Base-by-base conservation (phyloP, 2,797 vertebrate genomes). In the Nothura maculosa region DNA sequence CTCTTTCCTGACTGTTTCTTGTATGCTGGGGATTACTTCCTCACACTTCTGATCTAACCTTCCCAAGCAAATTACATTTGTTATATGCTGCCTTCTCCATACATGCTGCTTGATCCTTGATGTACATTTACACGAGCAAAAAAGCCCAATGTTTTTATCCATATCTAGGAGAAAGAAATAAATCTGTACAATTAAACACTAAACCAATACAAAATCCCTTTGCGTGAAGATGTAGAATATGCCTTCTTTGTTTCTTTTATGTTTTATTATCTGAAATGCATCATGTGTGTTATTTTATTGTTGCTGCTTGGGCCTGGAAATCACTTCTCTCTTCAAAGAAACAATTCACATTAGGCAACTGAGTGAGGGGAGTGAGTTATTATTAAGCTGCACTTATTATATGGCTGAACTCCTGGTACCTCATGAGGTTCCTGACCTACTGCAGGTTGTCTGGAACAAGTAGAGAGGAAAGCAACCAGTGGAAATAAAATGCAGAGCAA, bases 51-150 rank as follows among this genome's bases (percentile, higher is more conserved):
- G 45, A 16, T 43, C 32, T 34, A 30, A 52, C 28, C 32, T 81
- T 83, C 45, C 75, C 67, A 27, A 86, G 57, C 6, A 80, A 69
- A 85, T 84, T 87, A 12, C 6, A 52, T 30, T 63, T 91, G 30
- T 6, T 63, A 0, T 34, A 24, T 48, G 27, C 13, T 64, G 4
- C 25, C 25, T 30, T 80, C 20, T 77, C 36, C 2, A 7, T 34
- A 64, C 25, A 52, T 68, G 47, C 47, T 48, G 12, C 47, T 7
- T 60, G 48, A 73, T 5, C 30, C 15, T 25, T 25, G 5, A 62
- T 80, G 89, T 81, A 62, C 2, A 34, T 22, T 43, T 12, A 4
- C 36, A 20, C 12, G 12, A 64, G 12, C 6, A 85, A 87, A 92
- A 90, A 72, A 0, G 2, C 5, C 7, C 25, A 20, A 32, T 4